Conservation (phyloP, 2,113 vertebrate species). For the Zosterops hypoxanthus region DNA sequence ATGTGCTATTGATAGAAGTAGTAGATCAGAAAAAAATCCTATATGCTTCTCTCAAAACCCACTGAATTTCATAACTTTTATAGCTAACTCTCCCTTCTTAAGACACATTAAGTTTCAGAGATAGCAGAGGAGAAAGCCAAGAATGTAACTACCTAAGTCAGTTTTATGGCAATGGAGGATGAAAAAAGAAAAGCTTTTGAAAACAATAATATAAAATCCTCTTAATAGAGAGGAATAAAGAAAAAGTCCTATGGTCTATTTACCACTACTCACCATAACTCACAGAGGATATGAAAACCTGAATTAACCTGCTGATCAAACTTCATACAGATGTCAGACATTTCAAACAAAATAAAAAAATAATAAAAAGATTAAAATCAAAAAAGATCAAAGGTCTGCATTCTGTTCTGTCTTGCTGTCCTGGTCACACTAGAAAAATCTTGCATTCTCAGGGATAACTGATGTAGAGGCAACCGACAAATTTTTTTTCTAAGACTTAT, state of each 20-base stretch:
- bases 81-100: neutral
- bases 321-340: neutral
- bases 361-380: neutral
- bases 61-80: neutral
- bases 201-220: neutral
- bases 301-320: neutral
- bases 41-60: neutral
- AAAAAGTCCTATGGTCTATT: neutral
- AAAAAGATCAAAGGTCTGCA: neutral
- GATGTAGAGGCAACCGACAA: neutral
- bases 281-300: neutral
- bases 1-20: neutral
- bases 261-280: neutral
- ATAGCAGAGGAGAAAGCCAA: neutral
- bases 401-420: neutral
- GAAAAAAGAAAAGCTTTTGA: neutral
- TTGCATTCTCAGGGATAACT: neutral
- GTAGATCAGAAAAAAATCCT: neutral
- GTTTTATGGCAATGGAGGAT: neutral
- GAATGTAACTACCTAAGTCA: neutral
- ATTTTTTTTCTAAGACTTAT: neutral
- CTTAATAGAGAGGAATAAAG: neutral
- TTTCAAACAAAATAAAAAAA: neutral
- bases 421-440: neutral
- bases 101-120: neutral